phyloP scores from a whole-genome alignment of 2,888 invertebrate species.

The Sinotaia quadrata region DNA sequence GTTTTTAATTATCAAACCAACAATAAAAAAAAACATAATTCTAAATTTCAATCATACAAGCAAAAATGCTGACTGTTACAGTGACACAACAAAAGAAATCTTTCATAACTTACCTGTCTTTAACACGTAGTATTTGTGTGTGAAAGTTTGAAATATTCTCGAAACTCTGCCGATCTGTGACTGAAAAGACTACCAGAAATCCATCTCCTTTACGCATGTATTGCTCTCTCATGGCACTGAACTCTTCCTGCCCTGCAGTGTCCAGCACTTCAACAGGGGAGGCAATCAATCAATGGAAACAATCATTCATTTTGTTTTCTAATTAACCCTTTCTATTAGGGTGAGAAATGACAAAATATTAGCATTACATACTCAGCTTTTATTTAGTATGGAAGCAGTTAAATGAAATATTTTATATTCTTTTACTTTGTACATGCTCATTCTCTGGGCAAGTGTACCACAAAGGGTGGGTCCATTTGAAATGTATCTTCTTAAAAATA shows the following conservation, averaged over 20 bases:
- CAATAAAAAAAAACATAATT: background rate
- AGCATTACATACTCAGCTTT: too few species aligned
- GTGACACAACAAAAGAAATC: too few species aligned
- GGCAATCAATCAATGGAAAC: too few species aligned
- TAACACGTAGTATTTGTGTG: conserved; percentile 91
- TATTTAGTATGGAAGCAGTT: too few species aligned
- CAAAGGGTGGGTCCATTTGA: too few species aligned
- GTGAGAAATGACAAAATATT: too few species aligned
- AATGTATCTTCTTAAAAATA: too few species aligned
- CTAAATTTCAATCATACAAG: background rate
- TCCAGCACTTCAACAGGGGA: conserved; percentile 94
- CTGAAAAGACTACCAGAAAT: conserved; percentile 92
- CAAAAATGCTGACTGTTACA: background rate
- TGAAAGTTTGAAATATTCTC: conserved; percentile 90
- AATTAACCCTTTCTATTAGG: too few species aligned
- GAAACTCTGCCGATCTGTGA: conserved; percentile 91
- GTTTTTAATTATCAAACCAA: background rate
- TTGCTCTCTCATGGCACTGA: conserved; percentile 85
- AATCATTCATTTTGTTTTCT: too few species aligned
- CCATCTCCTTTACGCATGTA: conserved; percentile 82
- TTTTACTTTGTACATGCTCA: too few species aligned
- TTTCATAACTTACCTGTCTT: conserved; percentile 81
- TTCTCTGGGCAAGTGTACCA: too few species aligned
- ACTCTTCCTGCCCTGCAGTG: conserved; percentile 96
- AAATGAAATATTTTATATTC: too few species aligned